A percentile compares a stretch with the other conserved stretches of the same genome.
phyloP scores from a whole-genome alignment of 1,140 invertebrate species.

The Leptopilina clavipes region DNA sequence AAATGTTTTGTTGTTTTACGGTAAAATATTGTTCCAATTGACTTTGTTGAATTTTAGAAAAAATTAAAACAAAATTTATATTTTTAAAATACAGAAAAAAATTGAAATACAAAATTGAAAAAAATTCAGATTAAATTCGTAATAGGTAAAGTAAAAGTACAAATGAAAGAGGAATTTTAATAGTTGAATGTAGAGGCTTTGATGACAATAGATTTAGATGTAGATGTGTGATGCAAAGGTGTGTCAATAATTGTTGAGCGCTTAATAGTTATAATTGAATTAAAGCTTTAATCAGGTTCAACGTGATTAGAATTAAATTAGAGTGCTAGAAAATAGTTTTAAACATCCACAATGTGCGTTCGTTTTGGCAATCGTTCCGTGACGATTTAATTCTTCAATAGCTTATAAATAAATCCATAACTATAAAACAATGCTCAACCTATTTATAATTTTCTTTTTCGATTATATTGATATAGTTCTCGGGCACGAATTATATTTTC shows the following conservation, averaged over 20 bases:
- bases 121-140: background rate
- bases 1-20: too few species aligned
- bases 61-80: too few species aligned
- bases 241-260: background rate
- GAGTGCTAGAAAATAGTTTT: constrained; percentile 1
- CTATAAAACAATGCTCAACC: constrained; percentile 4
- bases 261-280: constrained; percentile 17
- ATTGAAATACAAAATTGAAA: background rate
- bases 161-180: background rate
- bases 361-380: constrained; percentile 5
- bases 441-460: background rate
- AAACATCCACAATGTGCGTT: background rate
- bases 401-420: constrained; percentile 33
- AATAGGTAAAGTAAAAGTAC: background rate
- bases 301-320: constrained; percentile 1
- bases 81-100: background rate
- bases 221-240: constrained; percentile 1
- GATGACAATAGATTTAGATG: background rate
- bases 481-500: too few species aligned
- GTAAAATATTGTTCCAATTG: too few species aligned
- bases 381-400: constrained; percentile 22
- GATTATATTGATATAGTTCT: background rate
- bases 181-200: background rate
- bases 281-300: background rate
- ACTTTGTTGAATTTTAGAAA: too few species aligned